These are phyloP conservation scores for Drosophila paramelanica DNA, from an alignment of 2,888 invertebrate species.

Conservation along the genomic window DNA sequence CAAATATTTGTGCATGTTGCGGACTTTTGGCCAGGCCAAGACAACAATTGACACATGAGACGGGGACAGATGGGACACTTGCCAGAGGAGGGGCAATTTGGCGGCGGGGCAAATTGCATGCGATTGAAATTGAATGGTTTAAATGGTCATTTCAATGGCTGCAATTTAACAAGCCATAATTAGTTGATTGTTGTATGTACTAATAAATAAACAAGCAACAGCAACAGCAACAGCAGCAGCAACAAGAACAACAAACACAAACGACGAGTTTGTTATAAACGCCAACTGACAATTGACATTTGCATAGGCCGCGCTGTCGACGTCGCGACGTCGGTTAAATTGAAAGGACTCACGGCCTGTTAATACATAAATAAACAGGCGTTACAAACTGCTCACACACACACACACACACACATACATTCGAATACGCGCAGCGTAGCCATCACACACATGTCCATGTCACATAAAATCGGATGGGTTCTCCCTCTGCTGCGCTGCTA, in stretches of 20 bases:
- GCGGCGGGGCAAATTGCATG: conserved; percentile 42
- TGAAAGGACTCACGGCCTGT: conserved; percentile 65
- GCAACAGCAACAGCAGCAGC: conserved; percentile 38
- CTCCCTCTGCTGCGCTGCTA: conserved; percentile 9
- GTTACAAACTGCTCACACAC: conserved; percentile 67
- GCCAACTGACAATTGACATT: conserved; percentile 79
- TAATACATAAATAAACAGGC: conserved; percentile 76
- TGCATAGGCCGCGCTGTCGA: conserved; percentile 65
- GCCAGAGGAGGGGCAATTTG: not conserved
- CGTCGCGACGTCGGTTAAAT: conserved; percentile 65
- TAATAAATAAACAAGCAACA: conserved; percentile 72
- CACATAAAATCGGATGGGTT: conserved; percentile 34
- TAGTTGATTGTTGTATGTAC: conserved; percentile 77
- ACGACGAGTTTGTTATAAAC: conserved; percentile 64
- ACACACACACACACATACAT: conserved; percentile 24
- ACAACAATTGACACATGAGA: conserved; percentile 47
- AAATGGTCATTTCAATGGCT: conserved; percentile 82
- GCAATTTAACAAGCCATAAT: conserved; percentile 81
- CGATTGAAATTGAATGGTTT: conserved; percentile 82
- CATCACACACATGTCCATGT: conserved; percentile 72
- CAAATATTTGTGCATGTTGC: conserved; percentile 42
- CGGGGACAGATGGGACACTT: not conserved
- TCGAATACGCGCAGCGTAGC: conserved; percentile 31
- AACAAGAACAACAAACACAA: conserved; percentile 30
- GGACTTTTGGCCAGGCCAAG: conserved; percentile 2